Percentiles rank a stretch among this genome's conserved stretches.
Conservation (phyloP, 2,113 vertebrate species). For the Lontra canadensis region DNA sequence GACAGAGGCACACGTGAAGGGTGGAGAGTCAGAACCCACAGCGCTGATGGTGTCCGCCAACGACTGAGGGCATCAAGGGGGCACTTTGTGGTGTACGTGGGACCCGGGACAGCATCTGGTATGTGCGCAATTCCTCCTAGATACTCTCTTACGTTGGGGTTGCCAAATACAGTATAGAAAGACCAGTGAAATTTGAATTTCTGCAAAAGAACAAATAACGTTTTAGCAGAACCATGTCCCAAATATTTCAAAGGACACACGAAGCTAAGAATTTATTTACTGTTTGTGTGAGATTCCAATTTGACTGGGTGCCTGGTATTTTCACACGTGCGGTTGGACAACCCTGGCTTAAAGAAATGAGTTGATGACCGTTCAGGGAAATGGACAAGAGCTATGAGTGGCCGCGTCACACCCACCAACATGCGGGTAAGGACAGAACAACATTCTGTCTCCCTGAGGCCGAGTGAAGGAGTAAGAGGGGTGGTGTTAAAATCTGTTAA, state of each 20-base stretch:
- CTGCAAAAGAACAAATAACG: neutral
- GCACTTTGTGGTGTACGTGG: fast-evolving
- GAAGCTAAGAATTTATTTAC: neutral
- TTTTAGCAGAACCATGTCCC: neutral
- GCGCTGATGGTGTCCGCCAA: fast-evolving
- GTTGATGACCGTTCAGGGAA: neutral
- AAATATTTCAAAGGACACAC: neutral
- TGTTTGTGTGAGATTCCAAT: neutral
- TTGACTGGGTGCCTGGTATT: neutral
- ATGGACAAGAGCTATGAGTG: neutral
- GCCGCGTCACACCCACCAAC: too few relatives aligned
- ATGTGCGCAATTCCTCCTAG: fast-evolving
- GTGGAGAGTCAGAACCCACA: fast-evolving
- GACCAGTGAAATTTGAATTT: neutral
- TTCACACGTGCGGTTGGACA: neutral
- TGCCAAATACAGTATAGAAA: neutral
- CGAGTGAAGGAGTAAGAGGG: too few relatives aligned
- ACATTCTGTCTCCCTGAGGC: fast-evolving
- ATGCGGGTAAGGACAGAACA: fast-evolving
- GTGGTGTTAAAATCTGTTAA: neutral
- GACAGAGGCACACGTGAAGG: fast-evolving
- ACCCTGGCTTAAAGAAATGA: neutral
- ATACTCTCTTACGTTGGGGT: neutral
- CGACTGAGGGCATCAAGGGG: fast-evolving
- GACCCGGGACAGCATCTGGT: fast-evolving